Evolutionary conservation across 2,113 vertebrate genomes (phyloP).

Genomic region (Eretmochelys imbricata): DNA sequence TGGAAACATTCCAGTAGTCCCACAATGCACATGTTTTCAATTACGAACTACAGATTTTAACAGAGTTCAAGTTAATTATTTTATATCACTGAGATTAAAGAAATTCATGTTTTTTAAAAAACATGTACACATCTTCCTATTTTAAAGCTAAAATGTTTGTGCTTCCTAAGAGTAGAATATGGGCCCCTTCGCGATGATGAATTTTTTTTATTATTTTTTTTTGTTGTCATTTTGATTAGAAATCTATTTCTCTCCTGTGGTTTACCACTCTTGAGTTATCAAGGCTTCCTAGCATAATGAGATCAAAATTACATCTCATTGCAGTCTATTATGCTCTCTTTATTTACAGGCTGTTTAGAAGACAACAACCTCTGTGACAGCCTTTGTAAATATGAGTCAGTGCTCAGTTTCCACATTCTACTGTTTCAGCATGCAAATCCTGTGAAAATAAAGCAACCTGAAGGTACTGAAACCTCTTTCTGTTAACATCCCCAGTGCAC

Average conservation of each 20-base stretch:
- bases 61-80: conserved; percentile 71
- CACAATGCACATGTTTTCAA: conserved; percentile 75
- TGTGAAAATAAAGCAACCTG: conserved; percentile 61
- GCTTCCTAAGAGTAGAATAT: conserved; percentile 27
- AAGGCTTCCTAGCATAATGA: conserved; percentile 49
- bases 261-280: conserved; percentile 46
- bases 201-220: neutral
- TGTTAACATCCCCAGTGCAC: conserved; percentile 59
- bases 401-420: neutral
- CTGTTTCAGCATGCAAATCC: conserved; percentile 31
- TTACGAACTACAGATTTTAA: conserved; percentile 76
- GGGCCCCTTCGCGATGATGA: neutral
- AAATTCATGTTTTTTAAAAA: conserved; percentile 47
- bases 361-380: neutral
- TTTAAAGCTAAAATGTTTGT: conserved; percentile 48
- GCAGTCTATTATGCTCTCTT: conserved; percentile 18
- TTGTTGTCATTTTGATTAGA: neutral
- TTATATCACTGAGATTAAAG: conserved; percentile 70
- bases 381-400: conserved; percentile 37
- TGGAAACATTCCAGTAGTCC: conserved; percentile 57
- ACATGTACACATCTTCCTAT: conserved; percentile 50
- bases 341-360: conserved; percentile 56
- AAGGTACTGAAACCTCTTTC: conserved; percentile 62
- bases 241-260: conserved; percentile 36
- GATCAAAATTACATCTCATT: conserved; percentile 50